These are phyloP conservation scores for Aspidiotus rigidus DNA, from an alignment of 2,888 invertebrate genomes.

Conservation along the genomic window DNA sequence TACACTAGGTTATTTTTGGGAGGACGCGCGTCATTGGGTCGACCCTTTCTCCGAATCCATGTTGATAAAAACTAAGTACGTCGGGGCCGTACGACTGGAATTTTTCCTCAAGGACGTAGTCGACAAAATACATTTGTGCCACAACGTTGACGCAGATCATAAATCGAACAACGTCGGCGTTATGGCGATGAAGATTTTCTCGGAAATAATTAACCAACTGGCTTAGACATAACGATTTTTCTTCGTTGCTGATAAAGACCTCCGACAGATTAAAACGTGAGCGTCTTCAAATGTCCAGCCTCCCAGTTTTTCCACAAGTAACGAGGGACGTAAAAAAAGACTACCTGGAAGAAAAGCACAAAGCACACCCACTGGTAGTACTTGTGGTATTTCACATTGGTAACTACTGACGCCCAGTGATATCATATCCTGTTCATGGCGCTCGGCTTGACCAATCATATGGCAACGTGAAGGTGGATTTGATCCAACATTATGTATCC, in stretches of 20 bases:
- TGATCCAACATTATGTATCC: too few relatives aligned
- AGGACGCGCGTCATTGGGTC: slow-evolving; percentile 79
- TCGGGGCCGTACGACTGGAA: slow-evolving; percentile 63
- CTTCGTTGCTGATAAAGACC: slow-evolving; percentile 73
- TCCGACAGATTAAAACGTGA: too few relatives aligned
- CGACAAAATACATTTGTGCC: slow-evolving; percentile 65
- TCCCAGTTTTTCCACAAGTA: too few relatives aligned
- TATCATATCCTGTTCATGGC: too few relatives aligned
- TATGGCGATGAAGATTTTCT: slow-evolving; percentile 64
- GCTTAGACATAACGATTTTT: slow-evolving; percentile 69
- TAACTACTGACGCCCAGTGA: too few relatives aligned
- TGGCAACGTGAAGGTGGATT: too few relatives aligned
- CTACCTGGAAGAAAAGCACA: too few relatives aligned
- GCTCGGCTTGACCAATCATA: too few relatives aligned
- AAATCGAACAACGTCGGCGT: slow-evolving; percentile 66
- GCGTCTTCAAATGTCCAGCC: too few relatives aligned
- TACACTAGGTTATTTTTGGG: slow-evolving; percentile 84
- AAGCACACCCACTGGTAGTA: too few relatives aligned
- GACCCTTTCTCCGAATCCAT: slow-evolving; percentile 65
- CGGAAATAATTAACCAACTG: slow-evolving; percentile 74
- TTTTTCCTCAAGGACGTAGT: slow-evolving; percentile 67
- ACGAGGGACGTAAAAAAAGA: too few relatives aligned
- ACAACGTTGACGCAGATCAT: slow-evolving; percentile 67
- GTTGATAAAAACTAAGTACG: slow-evolving; percentile 62
- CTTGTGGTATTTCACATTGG: too few relatives aligned